Evolutionary conservation across 2,113 vertebrate species (phyloP).

Genomic region (Circaetus cinerascens): DNA sequence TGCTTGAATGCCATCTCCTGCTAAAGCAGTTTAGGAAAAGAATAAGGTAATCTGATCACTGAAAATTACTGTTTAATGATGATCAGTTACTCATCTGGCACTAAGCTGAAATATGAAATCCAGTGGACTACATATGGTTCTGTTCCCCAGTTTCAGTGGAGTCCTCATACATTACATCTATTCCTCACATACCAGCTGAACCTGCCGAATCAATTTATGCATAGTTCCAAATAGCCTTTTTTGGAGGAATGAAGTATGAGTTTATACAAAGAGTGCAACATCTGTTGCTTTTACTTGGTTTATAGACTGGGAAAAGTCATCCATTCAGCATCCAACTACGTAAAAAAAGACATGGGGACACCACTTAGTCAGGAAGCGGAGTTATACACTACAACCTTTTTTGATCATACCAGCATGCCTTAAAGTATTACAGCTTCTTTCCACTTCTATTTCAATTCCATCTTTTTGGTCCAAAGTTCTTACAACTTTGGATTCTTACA

Average conservation of each 20-base stretch:
- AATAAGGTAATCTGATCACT: slow-evolving; percentile 33
- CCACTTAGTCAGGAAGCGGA: background rate
- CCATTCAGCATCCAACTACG: accelerated
- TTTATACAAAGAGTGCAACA: background rate
- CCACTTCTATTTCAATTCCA: background rate
- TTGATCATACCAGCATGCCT: background rate
- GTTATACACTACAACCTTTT: background rate
- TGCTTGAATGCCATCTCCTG: background rate
- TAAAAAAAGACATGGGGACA: background rate
- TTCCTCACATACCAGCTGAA: background rate
- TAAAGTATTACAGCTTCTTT: background rate
- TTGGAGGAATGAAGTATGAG: background rate
- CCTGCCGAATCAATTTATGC: background rate
- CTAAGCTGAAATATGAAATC: background rate
- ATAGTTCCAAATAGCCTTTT: background rate
- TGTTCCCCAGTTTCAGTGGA: background rate
- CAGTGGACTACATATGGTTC: background rate
- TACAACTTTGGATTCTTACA: background rate
- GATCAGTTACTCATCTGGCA: background rate
- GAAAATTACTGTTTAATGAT: slow-evolving; percentile 32
- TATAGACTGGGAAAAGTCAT: background rate
- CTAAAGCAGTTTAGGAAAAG: slow-evolving; percentile 4
- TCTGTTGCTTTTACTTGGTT: background rate
- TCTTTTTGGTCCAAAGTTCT: background rate
- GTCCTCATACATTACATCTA: background rate